Conservation (phyloP, 2,113 vertebrate genomes). For the Ceuthmochares aereus region DNA sequence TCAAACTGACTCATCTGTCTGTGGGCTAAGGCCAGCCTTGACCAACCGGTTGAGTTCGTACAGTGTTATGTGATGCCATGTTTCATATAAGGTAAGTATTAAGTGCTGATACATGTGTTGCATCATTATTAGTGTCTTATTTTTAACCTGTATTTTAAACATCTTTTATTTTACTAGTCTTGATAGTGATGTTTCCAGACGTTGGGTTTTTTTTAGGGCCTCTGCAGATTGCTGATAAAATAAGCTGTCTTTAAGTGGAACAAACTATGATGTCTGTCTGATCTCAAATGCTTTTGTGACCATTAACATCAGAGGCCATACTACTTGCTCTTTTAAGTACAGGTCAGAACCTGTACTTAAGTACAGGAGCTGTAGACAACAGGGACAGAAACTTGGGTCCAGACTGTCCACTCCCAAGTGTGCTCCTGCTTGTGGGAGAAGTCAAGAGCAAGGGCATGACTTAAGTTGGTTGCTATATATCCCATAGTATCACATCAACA, state of each 20-base stretch:
- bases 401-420: not conserved
- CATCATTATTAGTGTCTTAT: not conserved
- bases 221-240: not conserved
- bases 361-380: not conserved
- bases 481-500: not conserved
- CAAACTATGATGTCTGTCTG: not conserved
- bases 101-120: not conserved
- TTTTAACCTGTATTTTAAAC: not conserved
- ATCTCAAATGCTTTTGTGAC: not conserved
- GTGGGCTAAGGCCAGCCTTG: not conserved
- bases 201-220: not conserved
- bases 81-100: not conserved
- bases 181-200: not conserved
- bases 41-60: not conserved
- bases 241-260: not conserved
- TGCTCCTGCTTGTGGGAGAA: not conserved
- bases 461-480: not conserved
- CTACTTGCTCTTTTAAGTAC: not conserved
- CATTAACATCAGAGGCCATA: not conserved
- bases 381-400: not conserved
- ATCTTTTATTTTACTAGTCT: not conserved
- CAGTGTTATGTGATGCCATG: not conserved
- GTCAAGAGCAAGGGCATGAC: not conserved
- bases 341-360: not conserved
- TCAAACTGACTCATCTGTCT: not conserved